Evolutionary conservation across 2,797 vertebrate genomes (phyloP), one percentile per base, ranked within the genome.

Genomic region (Psittacula echo): DNA sequence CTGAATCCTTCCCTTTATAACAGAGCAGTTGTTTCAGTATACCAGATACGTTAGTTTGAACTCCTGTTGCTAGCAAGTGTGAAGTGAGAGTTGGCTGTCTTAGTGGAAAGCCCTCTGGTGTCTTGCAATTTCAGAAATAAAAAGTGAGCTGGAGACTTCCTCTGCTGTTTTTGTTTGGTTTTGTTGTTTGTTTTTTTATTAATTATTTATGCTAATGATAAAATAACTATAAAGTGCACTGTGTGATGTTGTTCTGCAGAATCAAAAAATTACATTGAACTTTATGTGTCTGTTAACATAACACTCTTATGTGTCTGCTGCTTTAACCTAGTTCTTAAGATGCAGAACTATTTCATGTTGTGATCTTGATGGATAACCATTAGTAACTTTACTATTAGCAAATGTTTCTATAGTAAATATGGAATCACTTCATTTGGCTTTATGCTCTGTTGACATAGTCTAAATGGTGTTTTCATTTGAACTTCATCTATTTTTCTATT

Each of bases 381-480:
- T 93, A 84, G 80, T 86, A 87, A 61, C 42, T 90, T 96, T 72
- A 83, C 48, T 96, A 51, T 96, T 90, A 95, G 48, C 53, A 81
- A 93, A 68, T 90, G 75, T 76, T 96, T 97, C 96, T 92, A 34
- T 91, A 87, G 75, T 94, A 73, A 30, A 56, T 76, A 53, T 7
- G 10, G 68, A 86, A 79, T 94, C 71, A 81, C 73, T 89, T 95
- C 50, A 92, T 97, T 97, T 96, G 91, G 67, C 68, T 96, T 96
- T 96, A 92, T 80, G 71, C 71, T 85, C 76, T 94, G 88, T 93
- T 96, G 92, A 79, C 85, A 86, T 64, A 88, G 79, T 75, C 79
- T 92, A 90, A 95, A 68, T 53, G 89, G 50, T 88, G 75, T 92
- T 87, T 95, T 92, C 68, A 89, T 90, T 94, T 76, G 61, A 90